Conservation (phyloP, 2,113 vertebrate genomes). For the Alligator sinensis region DNA sequence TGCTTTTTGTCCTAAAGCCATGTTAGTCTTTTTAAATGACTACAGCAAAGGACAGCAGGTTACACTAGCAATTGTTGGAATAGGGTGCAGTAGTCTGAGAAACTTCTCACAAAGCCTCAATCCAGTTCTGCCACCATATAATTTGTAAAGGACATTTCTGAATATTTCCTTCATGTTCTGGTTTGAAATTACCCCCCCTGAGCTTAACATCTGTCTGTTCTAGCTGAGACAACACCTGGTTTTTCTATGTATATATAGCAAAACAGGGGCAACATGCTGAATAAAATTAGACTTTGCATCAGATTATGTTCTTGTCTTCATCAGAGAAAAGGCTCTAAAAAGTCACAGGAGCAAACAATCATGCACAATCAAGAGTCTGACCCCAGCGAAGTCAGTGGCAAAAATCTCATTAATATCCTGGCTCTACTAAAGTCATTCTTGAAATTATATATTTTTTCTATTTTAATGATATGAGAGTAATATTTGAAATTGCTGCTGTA, state of each 20-base stretch:
- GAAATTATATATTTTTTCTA: no score
- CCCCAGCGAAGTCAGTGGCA: no score
- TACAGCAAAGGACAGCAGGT: slow-evolving; percentile 22
- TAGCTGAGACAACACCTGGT: neutral
- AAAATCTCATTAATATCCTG: no score
- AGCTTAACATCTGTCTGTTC: neutral
- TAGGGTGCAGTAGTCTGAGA: neutral
- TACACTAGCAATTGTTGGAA: slow-evolving; percentile 19
- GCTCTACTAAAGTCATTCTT: no score
- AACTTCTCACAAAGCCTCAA: neutral
- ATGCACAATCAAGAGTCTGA: neutral
- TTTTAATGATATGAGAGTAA: neutral
- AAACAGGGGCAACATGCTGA: neutral
- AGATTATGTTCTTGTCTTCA: neutral
- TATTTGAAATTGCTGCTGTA: neutral
- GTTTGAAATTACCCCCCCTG: neutral
- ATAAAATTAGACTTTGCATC: neutral
- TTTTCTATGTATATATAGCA: neutral
- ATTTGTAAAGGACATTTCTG: neutral
- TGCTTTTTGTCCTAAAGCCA: neutral
- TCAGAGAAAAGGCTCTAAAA: neutral
- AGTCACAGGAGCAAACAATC: neutral
- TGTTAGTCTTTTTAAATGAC: neutral
- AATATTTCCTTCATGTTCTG: neutral
- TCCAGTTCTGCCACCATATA: neutral